These are phyloP conservation scores for Anoura caudifer DNA, from an alignment of 2,113 vertebrate species.

Conservation along the genomic window DNA sequence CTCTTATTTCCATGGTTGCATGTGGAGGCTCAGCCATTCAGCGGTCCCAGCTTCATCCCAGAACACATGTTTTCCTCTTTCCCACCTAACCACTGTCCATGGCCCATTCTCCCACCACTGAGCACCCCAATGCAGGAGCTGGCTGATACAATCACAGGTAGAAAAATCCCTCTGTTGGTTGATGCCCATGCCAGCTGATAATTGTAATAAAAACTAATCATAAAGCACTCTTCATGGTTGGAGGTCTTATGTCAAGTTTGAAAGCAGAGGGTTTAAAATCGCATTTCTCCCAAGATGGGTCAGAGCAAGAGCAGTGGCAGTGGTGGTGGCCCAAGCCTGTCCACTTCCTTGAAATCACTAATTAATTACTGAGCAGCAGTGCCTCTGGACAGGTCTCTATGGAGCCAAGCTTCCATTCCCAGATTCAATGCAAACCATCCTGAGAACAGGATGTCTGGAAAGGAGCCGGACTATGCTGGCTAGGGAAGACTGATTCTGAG, in stretches of 20 bases:
- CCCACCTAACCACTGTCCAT: not conserved
- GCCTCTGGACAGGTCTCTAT: not conserved
- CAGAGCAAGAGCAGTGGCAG: not conserved
- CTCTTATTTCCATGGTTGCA: fast-evolving
- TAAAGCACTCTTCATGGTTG: not conserved
- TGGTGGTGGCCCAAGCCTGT: not conserved
- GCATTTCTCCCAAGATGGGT: not conserved
- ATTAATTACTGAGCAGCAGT: slow-evolving; percentile 65
- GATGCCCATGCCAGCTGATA: slow-evolving; percentile 47
- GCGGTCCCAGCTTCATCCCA: not conserved
- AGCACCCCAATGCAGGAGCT: slow-evolving; percentile 23
- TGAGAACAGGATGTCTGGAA: not conserved
- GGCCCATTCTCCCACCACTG: slow-evolving; percentile 32
- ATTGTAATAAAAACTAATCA: slow-evolving; percentile 45
- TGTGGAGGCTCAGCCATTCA: not conserved
- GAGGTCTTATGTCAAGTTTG: slow-evolving; percentile 21
- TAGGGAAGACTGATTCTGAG: slow-evolving; percentile 6
- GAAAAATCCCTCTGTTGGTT: slow-evolving; percentile 58
- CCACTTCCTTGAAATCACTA: slow-evolving; percentile 61
- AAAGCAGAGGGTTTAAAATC: slow-evolving; percentile 53
- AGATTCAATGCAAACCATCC: not conserved
- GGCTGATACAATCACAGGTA: slow-evolving; percentile 32
- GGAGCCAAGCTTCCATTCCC: slow-evolving; percentile 43
- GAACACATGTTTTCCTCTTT: not conserved
- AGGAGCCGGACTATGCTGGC: not conserved